Evolutionary conservation across 2,797 vertebrate species (phyloP), one percentile per base, ranked within the genome.

Genomic region (Triplophysa bombifrons): DNA sequence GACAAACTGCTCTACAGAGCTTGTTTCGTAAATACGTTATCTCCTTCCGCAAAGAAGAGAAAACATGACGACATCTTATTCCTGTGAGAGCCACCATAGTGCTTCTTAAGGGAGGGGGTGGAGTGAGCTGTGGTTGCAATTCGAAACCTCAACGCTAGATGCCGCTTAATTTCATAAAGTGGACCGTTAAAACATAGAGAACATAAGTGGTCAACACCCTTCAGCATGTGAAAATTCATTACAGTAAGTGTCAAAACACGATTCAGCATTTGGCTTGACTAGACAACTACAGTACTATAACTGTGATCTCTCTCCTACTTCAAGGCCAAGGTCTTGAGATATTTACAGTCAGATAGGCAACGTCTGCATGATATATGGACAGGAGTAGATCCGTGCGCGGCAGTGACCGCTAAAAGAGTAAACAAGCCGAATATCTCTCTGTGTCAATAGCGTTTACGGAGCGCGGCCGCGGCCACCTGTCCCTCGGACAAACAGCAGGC

Each of bases 381-480:
- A 73, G 89, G 88, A 90, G 91, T 19, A 72, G 89, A 88, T 93
- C 89, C 88, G 89, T 90, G 90, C 91, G 90, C 88, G 89, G 88
- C 91, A 89, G 88, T 85, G 81, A 84, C 63, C 71, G 82, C 90
- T 88, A 88, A 88, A 88, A 86, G 89, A 86, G 90, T 91, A 92
- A 92, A 93, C 91, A 91, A 93, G 92, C 92, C 89, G 84, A 92
- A 92, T 91, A 89, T 91, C 89, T 88, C 84, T 82, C 90, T 84
- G 88, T 88, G 90, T 90, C 90, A 91, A 92, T 87, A 90, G 85
- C 86, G 91, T 92, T 93, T 92, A 92, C 90, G 90, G 85, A 86
- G 90, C 87, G 87, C 89, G 84, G 67, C 89, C 85, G 83, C 85
- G 85, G 91, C 91, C 92, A 94, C 93, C 92, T 93, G 93, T 93